A percentile compares a stretch with the other conserved stretches of the same genome.
Conservation (phyloP, 2,113 vertebrate genomes). For the Hippocampus zosterae region DNA sequence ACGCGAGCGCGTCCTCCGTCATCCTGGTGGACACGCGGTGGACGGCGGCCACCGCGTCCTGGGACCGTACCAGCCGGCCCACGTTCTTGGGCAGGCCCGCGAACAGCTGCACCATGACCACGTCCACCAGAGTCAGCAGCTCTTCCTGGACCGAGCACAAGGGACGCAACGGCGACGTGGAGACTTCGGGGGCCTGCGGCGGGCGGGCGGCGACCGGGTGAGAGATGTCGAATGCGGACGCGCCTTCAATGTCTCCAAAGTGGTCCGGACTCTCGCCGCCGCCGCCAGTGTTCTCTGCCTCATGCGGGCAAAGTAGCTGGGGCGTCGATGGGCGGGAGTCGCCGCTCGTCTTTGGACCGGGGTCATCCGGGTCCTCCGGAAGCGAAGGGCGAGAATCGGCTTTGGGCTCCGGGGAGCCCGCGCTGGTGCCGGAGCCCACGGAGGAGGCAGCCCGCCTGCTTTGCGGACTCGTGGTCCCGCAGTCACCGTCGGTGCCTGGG, state of each 20-base stretch:
- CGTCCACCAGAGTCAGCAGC: background rate
- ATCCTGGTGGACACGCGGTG: constrained; percentile 2
- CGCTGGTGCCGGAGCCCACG: too few species aligned
- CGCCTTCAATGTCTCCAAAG: background rate
- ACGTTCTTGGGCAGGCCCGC: background rate
- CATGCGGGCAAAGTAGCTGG: background rate
- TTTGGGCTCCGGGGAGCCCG: background rate
- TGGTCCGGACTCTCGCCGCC: background rate
- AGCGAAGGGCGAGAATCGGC: background rate
- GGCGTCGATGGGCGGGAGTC: background rate
- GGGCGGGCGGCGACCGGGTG: background rate
- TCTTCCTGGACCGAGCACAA: background rate
- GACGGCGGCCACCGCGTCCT: background rate
- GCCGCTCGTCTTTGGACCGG: background rate
- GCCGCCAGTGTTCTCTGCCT: background rate
- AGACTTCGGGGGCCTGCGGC: background rate
- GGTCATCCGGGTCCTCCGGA: background rate
- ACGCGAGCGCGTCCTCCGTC: background rate
- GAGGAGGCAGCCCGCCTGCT: background rate
- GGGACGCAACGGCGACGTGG: background rate
- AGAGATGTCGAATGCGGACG: background rate
- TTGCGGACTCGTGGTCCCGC: background rate
- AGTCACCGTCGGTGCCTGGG: background rate
- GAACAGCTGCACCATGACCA: background rate
- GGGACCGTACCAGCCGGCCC: background rate